These are phyloP conservation scores for Ianthella basta DNA, from an alignment of 37 sponge, comb jelly and placozoan species.

Conservation along the genomic window DNA sequence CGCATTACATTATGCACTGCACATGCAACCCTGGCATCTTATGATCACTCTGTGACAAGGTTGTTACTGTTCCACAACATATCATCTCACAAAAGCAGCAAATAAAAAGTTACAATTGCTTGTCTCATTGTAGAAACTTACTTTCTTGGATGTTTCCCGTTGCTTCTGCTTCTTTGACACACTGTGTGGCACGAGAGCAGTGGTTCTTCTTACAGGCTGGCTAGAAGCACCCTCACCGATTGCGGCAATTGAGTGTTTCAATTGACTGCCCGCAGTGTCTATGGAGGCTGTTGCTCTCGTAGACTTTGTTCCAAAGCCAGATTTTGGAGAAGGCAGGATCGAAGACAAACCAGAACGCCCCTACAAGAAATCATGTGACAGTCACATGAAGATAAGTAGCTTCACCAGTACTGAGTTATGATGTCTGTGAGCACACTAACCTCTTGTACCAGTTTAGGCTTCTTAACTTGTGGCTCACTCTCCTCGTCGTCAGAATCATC, in stretches of 20 bases:
- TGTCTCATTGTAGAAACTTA: too few relatives aligned
- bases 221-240: background rate
- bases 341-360: slow-evolving; percentile 52
- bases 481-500: slow-evolving; percentile 56
- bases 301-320: background rate
- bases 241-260: too few relatives aligned
- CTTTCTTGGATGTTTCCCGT: background rate
- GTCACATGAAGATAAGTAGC: background rate
- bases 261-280: slow-evolving; percentile 43
- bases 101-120: too few relatives aligned
- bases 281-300: slow-evolving; percentile 32
- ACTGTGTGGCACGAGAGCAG: slow-evolving; percentile 17
- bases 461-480: background rate
- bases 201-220: background rate
- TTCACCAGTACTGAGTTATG: background rate
- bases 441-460: background rate
- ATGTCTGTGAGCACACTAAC: background rate
- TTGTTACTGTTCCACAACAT: too few relatives aligned
- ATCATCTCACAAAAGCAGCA: too few relatives aligned
- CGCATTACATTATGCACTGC: too few relatives aligned
- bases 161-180: background rate
- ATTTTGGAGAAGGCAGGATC: slow-evolving; percentile 58
- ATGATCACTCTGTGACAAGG: too few relatives aligned
- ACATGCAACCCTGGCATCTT: too few relatives aligned
- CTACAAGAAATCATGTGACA: background rate